A percentile compares a stretch with the other conserved stretches of the same genome.
phyloP scores from a whole-genome alignment of 2,797 vertebrate species.

The Eidolon dupreanum region DNA sequence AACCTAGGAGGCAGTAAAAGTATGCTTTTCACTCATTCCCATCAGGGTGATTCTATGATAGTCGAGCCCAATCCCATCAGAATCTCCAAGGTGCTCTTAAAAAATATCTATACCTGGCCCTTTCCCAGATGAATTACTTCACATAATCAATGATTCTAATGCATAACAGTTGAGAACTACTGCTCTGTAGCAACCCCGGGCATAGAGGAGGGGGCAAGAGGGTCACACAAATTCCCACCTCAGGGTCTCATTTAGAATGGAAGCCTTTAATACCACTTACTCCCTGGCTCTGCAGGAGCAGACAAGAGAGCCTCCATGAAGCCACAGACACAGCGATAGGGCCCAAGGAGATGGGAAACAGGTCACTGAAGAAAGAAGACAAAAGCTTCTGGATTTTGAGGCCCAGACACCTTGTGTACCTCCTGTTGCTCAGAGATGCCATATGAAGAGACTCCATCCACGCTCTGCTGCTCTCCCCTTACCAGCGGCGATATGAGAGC shows the following conservation, averaged over 20 bases:
- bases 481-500: neutral
- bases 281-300: neutral
- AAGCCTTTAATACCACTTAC: neutral
- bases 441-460: neutral
- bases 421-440: neutral
- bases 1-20: no score
- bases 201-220: neutral
- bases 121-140: neutral
- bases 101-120: neutral
- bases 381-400: neutral
- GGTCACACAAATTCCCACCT: neutral
- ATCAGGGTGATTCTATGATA: neutral
- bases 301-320: neutral
- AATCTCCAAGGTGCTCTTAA: neutral
- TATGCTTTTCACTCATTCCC: neutral
- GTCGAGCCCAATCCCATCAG: neutral
- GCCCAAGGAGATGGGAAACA: neutral
- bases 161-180: neutral
- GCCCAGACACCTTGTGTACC: neutral
- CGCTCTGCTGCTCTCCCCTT: neutral
- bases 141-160: neutral
- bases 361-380: neutral
- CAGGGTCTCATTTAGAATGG: neutral
- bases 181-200: accelerated
- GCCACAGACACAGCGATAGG: neutral